These are phyloP conservation scores for Drosophila phalerata DNA, from an alignment of 2,888 invertebrate species.

Conservation along the genomic window DNA sequence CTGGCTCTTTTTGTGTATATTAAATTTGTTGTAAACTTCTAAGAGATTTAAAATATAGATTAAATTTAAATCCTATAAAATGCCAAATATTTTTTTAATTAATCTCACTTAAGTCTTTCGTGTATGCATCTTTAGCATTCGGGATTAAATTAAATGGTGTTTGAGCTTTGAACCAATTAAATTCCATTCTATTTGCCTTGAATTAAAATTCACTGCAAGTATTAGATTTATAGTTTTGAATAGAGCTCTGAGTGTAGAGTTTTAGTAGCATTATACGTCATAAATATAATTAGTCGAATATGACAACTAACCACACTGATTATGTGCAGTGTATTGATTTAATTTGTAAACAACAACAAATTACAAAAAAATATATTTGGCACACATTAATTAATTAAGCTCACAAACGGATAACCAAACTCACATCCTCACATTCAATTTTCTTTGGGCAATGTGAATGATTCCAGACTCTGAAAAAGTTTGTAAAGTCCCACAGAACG, in stretches of 20 bases:
- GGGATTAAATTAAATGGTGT: not conserved
- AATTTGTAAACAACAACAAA: not conserved
- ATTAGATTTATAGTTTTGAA: not conserved
- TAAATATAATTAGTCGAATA: too few relatives aligned
- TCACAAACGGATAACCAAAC: not conserved
- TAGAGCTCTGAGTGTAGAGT: not conserved
- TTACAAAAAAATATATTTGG: not conserved
- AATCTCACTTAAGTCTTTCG: not conserved
- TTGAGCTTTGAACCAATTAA: not conserved
- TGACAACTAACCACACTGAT: not conserved
- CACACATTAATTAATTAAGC: not conserved
- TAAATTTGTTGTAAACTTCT: not conserved
- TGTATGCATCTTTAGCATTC: not conserved
- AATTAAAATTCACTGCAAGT: not conserved
- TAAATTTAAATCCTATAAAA: not conserved
- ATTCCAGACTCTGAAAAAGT: slow-evolving; percentile 6
- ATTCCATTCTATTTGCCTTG: not conserved
- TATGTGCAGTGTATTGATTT: not conserved
- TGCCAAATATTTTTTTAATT: not conserved
- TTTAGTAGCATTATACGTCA: too few relatives aligned
- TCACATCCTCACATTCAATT: not conserved
- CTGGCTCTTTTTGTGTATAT: not conserved
- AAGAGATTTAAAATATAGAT: not conserved
- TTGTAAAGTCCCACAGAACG: not conserved
- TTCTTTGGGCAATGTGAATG: slow-evolving; percentile 10